A percentile compares a stretch with the other conserved stretches of the same genome.
These are phyloP conservation scores for Cyprinella venusta DNA, from an alignment of 2,797 vertebrate species.

Conservation along the genomic window DNA sequence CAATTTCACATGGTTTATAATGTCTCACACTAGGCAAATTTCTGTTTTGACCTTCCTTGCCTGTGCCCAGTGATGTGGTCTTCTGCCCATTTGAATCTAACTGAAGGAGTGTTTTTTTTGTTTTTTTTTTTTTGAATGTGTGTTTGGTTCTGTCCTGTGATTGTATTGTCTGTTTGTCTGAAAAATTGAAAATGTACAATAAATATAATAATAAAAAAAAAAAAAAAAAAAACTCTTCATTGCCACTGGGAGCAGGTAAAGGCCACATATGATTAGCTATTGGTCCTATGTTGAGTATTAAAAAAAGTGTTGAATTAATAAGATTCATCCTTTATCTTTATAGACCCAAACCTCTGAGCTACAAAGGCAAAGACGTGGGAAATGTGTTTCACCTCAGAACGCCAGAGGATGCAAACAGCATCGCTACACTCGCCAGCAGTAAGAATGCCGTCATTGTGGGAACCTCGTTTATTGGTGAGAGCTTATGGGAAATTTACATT, in stretches of 20 bases:
- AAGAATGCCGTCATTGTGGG: constrained; percentile 95
- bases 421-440: constrained; percentile 88
- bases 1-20: too few species aligned
- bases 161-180: too few species aligned
- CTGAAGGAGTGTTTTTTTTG: too few species aligned
- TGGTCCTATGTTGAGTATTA: neutral
- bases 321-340: neutral
- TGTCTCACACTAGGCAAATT: too few species aligned
- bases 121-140: too few species aligned
- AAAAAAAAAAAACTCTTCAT: constrained; percentile 94
- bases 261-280: neutral
- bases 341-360: constrained; percentile 91
- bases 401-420: constrained; percentile 91
- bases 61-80: too few species aligned
- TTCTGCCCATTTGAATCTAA: too few species aligned
- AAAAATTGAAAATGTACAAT: too few species aligned
- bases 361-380: constrained; percentile 91
- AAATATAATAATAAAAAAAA: too few species aligned
- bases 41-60: too few species aligned
- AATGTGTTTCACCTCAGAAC: constrained; percentile 92
- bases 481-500: neutral
- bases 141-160: too few species aligned
- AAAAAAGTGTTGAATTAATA: neutral
- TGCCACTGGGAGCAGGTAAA: constrained; percentile 92
- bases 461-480: constrained; percentile 93